Base-by-base conservation (phyloP, 2,113 vertebrate genomes). In the Paramisgurnus dabryanus region DNA sequence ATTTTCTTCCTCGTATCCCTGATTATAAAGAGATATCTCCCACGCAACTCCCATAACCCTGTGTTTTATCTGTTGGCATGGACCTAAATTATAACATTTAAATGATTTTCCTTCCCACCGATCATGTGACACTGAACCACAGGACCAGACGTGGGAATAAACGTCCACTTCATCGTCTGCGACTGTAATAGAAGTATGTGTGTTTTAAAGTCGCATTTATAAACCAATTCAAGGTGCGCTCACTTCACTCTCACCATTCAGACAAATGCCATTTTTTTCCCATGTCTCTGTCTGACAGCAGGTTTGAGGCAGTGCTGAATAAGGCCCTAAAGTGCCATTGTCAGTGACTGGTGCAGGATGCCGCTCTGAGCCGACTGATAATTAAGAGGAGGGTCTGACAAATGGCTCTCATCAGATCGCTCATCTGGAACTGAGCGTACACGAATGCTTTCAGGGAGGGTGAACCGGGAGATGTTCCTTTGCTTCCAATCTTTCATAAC, bases 381-480 rank as follows among this genome's bases (percentile, higher is more conserved):
- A 93, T 93, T 92, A 92, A 92, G 90, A 89, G 89, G 88, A 89
- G 85, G 67, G 85, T 85, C 91, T 92, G 92, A 93, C 90, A 92
- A 92, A 93, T 87, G 80, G 91, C 89, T 91, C 92, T 92, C 90
- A 91, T 92, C 92, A 93, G 90, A 91, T 92, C 88, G 87, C 89
- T 93, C 91, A 91, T 92, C 90, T 92, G 91, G 91, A 93, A 92
- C 91, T 92, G 92, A 91, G 89, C 91, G 90, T 90, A 89, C 87
- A 90, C 72, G 88, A 92, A 92, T 89, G 91, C 91, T 91, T 92
- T 91, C 91, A 89, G 88, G 88, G 89, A 87, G 88, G 89, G 90
- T 91, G 90, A 92, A 91, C 87, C 70, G 61, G 87, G 89, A 86
- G 88, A 90, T 80, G 85, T 89, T 87, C 88, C 88, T 89, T 91